phyloP scores from a whole-genome alignment of 2,797 vertebrate species.

The Acipenser ruthenus region DNA sequence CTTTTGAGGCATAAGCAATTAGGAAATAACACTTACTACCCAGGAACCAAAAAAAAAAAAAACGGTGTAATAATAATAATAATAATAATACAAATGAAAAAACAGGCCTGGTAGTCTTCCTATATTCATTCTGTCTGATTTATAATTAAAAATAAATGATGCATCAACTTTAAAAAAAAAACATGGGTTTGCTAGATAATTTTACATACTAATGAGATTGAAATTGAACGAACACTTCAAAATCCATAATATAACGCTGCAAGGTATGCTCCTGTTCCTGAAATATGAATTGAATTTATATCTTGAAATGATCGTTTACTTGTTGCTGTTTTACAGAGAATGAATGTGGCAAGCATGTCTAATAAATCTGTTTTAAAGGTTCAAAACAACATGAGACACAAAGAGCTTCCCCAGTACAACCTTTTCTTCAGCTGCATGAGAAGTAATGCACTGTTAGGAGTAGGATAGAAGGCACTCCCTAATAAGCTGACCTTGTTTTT shows the following conservation, averaged over 20 bases:
- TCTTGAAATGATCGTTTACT: background rate
- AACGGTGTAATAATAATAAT: too few species aligned
- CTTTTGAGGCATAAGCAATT: too few species aligned
- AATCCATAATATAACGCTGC: background rate
- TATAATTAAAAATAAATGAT: constrained; percentile 32
- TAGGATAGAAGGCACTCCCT: too few species aligned
- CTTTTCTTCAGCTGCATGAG: too few species aligned
- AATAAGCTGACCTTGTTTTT: too few species aligned
- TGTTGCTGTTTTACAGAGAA: background rate
- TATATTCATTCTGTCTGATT: constrained; percentile 16
- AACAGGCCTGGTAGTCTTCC: constrained; percentile 18
- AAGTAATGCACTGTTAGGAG: too few species aligned
- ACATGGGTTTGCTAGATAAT: constrained; percentile 16
- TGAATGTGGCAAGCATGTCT: background rate
- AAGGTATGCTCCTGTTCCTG: constrained; percentile 3
- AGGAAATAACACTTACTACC: too few species aligned
- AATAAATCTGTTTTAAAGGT: too few species aligned
- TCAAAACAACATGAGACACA: too few species aligned
- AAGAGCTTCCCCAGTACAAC: too few species aligned
- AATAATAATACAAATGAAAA: background rate
- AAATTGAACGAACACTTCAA: constrained; percentile 17
- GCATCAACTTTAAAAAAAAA: constrained; percentile 16
- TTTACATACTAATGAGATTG: constrained; percentile 24
- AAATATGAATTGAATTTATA: background rate
- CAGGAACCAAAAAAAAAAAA: too few species aligned